Evolutionary conservation across 2,113 vertebrate genomes (phyloP).

Genomic region (Microcebus griseorufus): DNA sequence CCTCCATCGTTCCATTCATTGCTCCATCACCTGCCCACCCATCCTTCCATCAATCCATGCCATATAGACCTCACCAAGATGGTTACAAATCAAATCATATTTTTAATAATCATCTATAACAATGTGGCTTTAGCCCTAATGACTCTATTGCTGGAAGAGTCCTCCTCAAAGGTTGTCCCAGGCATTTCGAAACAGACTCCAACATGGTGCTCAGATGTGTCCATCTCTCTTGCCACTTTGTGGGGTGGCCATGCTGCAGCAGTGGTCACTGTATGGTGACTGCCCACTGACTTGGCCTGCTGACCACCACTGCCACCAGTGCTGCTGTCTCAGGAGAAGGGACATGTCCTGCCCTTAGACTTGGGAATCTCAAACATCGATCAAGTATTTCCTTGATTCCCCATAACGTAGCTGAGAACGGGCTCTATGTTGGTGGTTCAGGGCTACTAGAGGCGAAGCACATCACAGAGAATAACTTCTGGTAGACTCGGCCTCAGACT

Average conservation of each 20-base stretch:
- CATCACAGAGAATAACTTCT: background rate
- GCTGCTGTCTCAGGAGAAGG: background rate
- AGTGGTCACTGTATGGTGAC: background rate
- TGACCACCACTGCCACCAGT: background rate
- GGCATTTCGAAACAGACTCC: background rate
- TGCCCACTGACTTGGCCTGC: no score
- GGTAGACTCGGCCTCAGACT: background rate
- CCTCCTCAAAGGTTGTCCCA: background rate
- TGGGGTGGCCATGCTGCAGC: background rate
- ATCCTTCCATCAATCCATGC: background rate
- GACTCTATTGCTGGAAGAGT: background rate
- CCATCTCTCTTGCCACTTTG: background rate
- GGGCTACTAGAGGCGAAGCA: background rate
- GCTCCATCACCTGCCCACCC: no score
- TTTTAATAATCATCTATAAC: background rate
- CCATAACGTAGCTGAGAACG: background rate
- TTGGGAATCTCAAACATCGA: background rate
- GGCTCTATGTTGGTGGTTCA: background rate
- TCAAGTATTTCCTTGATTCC: background rate
- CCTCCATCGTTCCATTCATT: background rate
- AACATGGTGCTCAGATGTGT: background rate
- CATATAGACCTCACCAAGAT: background rate
- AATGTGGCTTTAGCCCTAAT: background rate
- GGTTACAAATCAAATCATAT: background rate
- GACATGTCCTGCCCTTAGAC: background rate